Percentiles rank a stretch among this genome's conserved stretches.
These are phyloP conservation scores for Sebastolobus altivelis DNA, from an alignment of 2,797 vertebrate species.

Conservation along the genomic window DNA sequence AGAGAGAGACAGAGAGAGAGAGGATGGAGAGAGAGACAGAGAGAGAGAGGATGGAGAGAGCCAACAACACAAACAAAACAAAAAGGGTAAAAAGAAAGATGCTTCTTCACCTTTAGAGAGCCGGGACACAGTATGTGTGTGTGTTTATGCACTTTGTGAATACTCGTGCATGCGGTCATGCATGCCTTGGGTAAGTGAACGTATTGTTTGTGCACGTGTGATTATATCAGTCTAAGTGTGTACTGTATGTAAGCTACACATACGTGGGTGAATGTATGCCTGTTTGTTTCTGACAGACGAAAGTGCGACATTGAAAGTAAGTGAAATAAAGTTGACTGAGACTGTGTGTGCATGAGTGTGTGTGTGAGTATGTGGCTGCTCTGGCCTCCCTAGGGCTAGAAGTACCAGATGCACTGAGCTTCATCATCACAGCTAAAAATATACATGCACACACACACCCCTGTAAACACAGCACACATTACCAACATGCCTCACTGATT, in stretches of 20 bases:
- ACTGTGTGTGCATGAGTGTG: slow-evolving; percentile 15
- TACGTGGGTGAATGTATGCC: background rate
- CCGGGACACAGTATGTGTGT: background rate
- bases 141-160: slow-evolving; percentile 7
- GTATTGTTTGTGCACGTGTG: slow-evolving; percentile 18
- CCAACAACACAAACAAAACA: background rate
- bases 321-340: slow-evolving; percentile 25
- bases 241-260: background rate
- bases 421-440: slow-evolving; percentile 78
- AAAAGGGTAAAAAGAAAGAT: background rate
- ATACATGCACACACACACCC: slow-evolving; percentile 48
- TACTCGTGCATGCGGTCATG: slow-evolving; percentile 11
- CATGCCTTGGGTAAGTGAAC: background rate
- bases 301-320: slow-evolving; percentile 22
- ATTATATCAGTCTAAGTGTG: slow-evolving; percentile 1
- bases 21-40: too few species aligned
- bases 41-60: too few species aligned
- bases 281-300: slow-evolving; percentile 20
- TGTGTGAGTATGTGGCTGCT: slow-evolving; percentile 15
- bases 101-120: slow-evolving; percentile 3
- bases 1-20: too few species aligned
- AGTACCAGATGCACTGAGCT: slow-evolving; percentile 80
- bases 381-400: slow-evolving; percentile 69
- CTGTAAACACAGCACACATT: slow-evolving; percentile 59
- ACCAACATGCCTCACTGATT: slow-evolving; percentile 65